Evolutionary conservation across 2,888 invertebrate species (phyloP), one percentile per base, ranked within the genome.

Genomic region (Neoascia interrupta): DNA sequence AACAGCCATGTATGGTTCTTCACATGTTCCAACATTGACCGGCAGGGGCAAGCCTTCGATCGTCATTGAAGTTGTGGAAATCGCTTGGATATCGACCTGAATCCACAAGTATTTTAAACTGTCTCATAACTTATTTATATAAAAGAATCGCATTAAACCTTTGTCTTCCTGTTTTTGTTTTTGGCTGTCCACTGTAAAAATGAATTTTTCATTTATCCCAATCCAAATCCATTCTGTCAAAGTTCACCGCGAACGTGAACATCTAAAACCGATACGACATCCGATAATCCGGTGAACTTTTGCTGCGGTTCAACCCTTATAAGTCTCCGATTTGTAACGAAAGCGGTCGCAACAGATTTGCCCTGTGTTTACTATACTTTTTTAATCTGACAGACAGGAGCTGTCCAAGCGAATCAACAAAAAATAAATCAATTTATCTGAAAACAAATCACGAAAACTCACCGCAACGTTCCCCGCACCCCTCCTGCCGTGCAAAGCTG

Each of bases 371-470:
- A 16, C 37, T 21, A 11, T 53, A 6, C 11, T 10, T 5, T 36
- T 47, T 47, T 68, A 47, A 66, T 66, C 66, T 47, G 58, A 60
- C 68, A 60, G 58, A 74, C 66, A 66, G 58, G 51, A 60, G 58
- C 58, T 74, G 66, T 60, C 60, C 73, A 6, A 49, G 34, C 49
- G 26, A 58, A 49, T 68, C 56, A 66, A 73, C 72, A 47, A 66
- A 64, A 70, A 73, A 79, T 58, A 66, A 79, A 79, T 66, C 72
- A 61, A 73, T 79, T 72, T 66, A 73, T 73, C 72, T 66, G 66
- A 56, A 76, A 79, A 72, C 76, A 79, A 76, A 72, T 79, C 75
- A 76, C 56, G 43, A 61, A 70, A 76, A 45, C 70, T 58, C 51
- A 70, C 70, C 70, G 34, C 75, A 76, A 53, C 37, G 47, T 47